Base-by-base conservation (phyloP, 2,113 vertebrate genomes). In the Hemicordylus capensis region DNA sequence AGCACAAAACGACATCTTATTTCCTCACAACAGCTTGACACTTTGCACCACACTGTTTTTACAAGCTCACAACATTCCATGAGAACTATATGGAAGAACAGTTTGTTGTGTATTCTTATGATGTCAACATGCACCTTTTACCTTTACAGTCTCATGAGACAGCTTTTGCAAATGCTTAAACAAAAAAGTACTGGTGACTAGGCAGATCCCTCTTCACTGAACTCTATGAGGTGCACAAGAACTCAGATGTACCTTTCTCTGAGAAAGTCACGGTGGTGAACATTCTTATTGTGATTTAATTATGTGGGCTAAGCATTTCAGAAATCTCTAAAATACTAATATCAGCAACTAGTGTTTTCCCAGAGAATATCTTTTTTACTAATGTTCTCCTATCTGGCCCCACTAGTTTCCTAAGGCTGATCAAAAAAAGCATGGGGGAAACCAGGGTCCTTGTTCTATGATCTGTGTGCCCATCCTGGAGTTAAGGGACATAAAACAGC, bases 351-450 rank as follows among this genome's bases (percentile, higher is more conserved):
- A 44, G 8, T 17, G 34, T 20, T 2, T 75, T 48, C 31, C 37
- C 0, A 0, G 17, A 1, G 20, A 22, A 86, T 61, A 78, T 39
- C 46, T 83, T 14, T 81, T 73, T 17, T 17, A 54, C 14, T 76
- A 26, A n/a, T 69, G 17, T 19, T 31, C 1, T 8, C 12, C 7
- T 19, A 51, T 87, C 80, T n/a, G n/a, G n/a, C 34, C 76, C 39
- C 0, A 2, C 56, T 9, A 17, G 86, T 85, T 89, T 34, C 42
- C 28, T 0, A 48, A 76, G 46, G 58, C 22, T 69, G 69, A 64
- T 82, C 5, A 51, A 8, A 89, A 56, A 37, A 87, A 74, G 56
- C 61, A 93, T 75, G 85, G 28, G 64, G 64, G 64, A 12, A 1
- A 19, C 31, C 75, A 59, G 42, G 70, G 19, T 17, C 15, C 14